Conservation (phyloP, 2,113 vertebrate genomes). For the Trematocara marginatum region DNA sequence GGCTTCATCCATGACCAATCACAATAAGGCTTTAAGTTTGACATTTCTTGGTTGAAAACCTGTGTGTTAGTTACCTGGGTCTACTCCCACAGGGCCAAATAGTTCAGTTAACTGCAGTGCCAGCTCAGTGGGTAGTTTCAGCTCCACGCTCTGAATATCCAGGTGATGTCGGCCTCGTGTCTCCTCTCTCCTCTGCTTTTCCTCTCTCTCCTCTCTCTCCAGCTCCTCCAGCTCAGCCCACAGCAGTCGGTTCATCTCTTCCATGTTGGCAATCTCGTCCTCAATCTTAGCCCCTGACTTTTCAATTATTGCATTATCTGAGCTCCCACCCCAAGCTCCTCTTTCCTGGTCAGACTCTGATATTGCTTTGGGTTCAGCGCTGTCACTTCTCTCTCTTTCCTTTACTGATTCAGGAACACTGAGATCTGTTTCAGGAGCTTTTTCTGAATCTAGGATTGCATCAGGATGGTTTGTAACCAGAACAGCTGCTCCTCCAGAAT, state of each 20-base stretch:
- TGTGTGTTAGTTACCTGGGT: conserved; percentile 80
- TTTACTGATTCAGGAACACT: not conserved
- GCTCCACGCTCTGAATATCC: conserved; percentile 84
- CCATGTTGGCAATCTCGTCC: conserved; percentile 34
- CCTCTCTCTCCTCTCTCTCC: conserved; percentile 17
- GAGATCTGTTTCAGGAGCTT: not conserved
- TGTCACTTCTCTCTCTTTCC: not conserved
- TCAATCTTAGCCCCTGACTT: not conserved
- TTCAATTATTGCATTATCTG: not conserved
- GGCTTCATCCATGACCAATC: not conserved
- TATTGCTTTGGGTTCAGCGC: not conserved
- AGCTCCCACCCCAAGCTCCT: not conserved
- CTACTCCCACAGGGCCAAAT: conserved; percentile 92
- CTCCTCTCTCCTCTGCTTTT: not conserved
- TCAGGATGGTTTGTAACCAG: not conserved
- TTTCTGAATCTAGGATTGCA: not conserved
- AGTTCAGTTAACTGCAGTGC: conserved; percentile 91
- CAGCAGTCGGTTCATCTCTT: conserved; percentile 40
- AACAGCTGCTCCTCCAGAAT: not conserved
- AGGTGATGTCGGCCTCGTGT: conserved; percentile 49
- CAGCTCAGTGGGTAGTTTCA: conserved; percentile 88
- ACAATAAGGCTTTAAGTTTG: not conserved
- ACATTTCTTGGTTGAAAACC: not conserved
- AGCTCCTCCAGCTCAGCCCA: conserved; percentile 55
- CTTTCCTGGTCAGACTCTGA: not conserved